Base-by-base conservation (phyloP, 2,113 vertebrate genomes). In the Istiophorus platypterus region DNA sequence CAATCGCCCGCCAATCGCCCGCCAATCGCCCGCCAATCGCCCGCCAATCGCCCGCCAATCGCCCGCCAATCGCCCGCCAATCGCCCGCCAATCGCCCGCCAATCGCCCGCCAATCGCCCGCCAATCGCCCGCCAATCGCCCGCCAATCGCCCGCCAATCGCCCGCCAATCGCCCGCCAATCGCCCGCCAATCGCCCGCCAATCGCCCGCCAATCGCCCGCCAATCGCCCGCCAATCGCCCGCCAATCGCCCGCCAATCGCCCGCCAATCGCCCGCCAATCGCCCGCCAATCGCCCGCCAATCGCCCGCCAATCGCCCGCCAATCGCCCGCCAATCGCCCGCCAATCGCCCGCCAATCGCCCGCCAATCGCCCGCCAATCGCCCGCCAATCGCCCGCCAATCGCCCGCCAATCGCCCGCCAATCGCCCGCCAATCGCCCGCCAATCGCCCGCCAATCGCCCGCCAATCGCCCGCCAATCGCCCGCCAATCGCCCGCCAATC, bases 401-500 rank as follows among this genome's bases (percentile, higher is more conserved):
- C n/a, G n/a, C n/a, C n/a, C n/a, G n/a, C n/a, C n/a, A n/a, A n/a
- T n/a, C n/a, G n/a, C n/a, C n/a, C n/a, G n/a, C n/a, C n/a, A n/a
- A n/a, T n/a, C n/a, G n/a, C n/a, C n/a, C n/a, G n/a, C n/a, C n/a
- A n/a, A n/a, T n/a, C n/a, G n/a, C n/a, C n/a, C n/a, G n/a, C n/a
- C n/a, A n/a, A n/a, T n/a, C 24, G 97, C 97, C 51, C 97, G 97
- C 31, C 31, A 34, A 3, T 34, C 31, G 31, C 97, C 20, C 94
- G 95, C 24, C 97, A 97, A 62, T 98, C 97, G 27, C 97, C 97
- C 3, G 78, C 2, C 88, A 89, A 58, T 93, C 92, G 95, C 78
- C 95, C 96, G 89, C 95, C 97, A 97, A 81, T 98, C 97, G 14
- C 96, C 97, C 20, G 95, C 24, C 97, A 97, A 62, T 98, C 97